phyloP scores from a whole-genome alignment of 2,113 vertebrate genomes.

The Barnardius zonarius region DNA sequence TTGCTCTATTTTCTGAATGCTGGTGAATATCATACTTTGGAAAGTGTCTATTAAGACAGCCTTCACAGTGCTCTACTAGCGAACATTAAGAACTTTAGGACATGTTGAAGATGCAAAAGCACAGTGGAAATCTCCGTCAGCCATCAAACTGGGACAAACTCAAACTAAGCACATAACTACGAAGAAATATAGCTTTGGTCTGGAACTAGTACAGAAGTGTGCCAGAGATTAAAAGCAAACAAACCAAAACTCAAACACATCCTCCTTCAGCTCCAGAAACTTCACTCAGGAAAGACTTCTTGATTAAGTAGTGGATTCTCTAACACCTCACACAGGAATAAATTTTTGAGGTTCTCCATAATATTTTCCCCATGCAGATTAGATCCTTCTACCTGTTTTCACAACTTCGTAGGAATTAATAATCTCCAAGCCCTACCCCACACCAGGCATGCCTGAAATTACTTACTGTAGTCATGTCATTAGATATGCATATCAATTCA shows the following conservation, averaged over 20 bases:
- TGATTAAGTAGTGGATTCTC: not conserved
- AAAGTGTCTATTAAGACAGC: not conserved
- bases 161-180: not conserved
- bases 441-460: not conserved
- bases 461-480: not conserved
- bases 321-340: not conserved
- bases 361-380: not conserved
- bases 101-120: not conserved
- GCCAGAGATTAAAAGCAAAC: not conserved
- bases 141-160: not conserved
- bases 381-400: not conserved
- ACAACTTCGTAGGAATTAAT: not conserved
- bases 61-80: not conserved
- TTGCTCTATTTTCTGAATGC: not conserved
- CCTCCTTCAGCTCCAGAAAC: not conserved
- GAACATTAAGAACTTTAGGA: not conserved
- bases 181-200: not conserved
- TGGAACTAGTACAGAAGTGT: not conserved
- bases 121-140: not conserved
- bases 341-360: not conserved
- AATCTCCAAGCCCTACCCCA: not conserved
- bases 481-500: not conserved
- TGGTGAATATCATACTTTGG: not conserved
- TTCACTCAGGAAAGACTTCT: not conserved
- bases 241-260: not conserved